These are phyloP conservation scores for Muscicapa adusta DNA, from an alignment of 2,113 vertebrate genomes.

Conservation along the genomic window DNA sequence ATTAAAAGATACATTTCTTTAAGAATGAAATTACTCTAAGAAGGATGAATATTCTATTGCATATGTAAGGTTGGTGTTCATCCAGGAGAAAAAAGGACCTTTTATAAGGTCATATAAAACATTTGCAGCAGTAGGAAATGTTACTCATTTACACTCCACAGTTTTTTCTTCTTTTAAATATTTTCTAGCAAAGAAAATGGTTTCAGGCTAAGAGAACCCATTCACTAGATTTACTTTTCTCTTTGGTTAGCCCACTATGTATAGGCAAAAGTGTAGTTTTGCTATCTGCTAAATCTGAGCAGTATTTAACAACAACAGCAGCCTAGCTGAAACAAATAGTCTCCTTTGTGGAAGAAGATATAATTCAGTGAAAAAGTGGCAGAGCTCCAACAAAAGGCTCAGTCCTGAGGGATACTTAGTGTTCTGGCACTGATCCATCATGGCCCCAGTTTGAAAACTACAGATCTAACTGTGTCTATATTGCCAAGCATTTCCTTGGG, in stretches of 20 bases:
- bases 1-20: conserved; percentile 37
- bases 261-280: background rate
- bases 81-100: conserved; percentile 21
- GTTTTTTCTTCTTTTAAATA: conserved; percentile 1
- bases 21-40: conserved; percentile 30
- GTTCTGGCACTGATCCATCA: background rate
- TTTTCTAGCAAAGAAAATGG: background rate
- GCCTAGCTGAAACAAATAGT: background rate
- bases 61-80: conserved; percentile 24
- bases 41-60: conserved; percentile 9
- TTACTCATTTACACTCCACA: conserved; percentile 5
- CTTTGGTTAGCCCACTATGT: background rate
- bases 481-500: background rate
- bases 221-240: background rate
- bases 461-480: background rate
- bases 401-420: background rate
- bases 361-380: background rate
- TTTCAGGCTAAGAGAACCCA: conserved; percentile 1
- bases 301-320: background rate
- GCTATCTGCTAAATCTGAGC: background rate
- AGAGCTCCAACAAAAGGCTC: background rate
- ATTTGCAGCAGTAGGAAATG: conserved; percentile 18
- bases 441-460: background rate
- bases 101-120: conserved; percentile 39
- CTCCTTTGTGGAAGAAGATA: background rate